Base-by-base conservation (phyloP, 1,140 invertebrate genomes). In the Macrocentrus cingulum region DNA sequence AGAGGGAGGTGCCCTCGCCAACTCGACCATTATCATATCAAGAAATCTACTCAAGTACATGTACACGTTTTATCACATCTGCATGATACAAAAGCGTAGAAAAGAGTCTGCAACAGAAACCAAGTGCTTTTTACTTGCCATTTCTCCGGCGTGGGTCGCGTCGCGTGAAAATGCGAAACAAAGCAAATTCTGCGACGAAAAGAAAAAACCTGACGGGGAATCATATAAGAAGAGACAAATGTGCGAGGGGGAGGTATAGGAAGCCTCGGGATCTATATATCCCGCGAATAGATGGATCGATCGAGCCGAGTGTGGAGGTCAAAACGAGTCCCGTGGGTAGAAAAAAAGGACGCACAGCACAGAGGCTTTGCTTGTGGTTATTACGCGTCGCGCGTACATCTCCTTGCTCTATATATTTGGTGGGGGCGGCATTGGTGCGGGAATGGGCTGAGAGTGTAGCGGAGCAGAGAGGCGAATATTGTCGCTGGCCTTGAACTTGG, bases 401-500 rank as follows among this genome's bases (percentile, higher is more conserved):
- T 20, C 4, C 2, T 7, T 34, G 32, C 32, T 51, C 49, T 37
- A 37, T 36, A 51, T 51, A n/a, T 51, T 51, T 2, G 13, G 49
- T 20, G 49, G 18, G 49, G 49, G 49, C 16, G 34, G 49, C 9
- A 15, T 34, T 6, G 1, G 2, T 23, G 15, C 29, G 15, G n/a
- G 25, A n/a, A 16, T 19, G 13, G 49, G 23, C 9, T 36, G 11
- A 51, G 15, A 19, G 37, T 16, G 3, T 8, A 11, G 19, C 9
- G 1, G 22, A 41, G 37, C 36, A 39, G 13, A 16, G 36, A 8
- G 50, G 19, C 19, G 6, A 16, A 2, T 16, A 52, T 23, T 13
- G 50, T 41, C 20, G 37, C 13, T 52, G 50, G 50, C 50, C 50
- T 52, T 52, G 50, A 52, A 52, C 50, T 52, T 52, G 50, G 37